Conservation (phyloP, 2,113 vertebrate species). For the Tachysurus vachellii region DNA sequence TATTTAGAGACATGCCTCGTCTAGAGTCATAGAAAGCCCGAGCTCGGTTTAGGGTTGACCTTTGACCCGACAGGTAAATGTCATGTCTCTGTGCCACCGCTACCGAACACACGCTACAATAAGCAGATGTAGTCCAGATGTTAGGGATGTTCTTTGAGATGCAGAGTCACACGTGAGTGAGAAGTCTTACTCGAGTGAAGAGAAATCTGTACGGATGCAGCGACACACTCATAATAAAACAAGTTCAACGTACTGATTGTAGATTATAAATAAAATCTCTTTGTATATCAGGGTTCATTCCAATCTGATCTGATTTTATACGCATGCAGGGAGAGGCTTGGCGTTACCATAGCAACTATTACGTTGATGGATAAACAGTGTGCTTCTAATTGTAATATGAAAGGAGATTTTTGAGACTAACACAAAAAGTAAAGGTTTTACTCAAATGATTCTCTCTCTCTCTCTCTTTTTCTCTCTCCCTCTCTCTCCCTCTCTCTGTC, state of each 20-base stretch:
- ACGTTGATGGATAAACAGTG: not conserved
- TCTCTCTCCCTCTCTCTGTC: no score
- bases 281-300: not conserved
- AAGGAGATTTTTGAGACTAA: no score
- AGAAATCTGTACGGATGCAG: not conserved
- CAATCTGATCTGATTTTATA: not conserved
- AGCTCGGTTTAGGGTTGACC: constrained; percentile 9
- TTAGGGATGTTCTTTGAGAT: not conserved
- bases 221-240: not conserved
- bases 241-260: not conserved
- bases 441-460: no score
- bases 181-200: not conserved
- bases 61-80: constrained; percentile 40
- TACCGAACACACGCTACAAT: not conserved
- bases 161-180: not conserved
- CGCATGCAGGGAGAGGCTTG: not conserved
- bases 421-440: no score
- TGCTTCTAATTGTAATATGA: no score
- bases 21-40: not conserved
- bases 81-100: not conserved
- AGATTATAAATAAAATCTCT: not conserved
- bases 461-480: no score
- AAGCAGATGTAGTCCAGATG: constrained; percentile 25
- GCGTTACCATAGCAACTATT: not conserved
- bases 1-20: not conserved